Base-by-base conservation (phyloP, 1,140 invertebrate species). In the Drosophila santomea region DNA sequence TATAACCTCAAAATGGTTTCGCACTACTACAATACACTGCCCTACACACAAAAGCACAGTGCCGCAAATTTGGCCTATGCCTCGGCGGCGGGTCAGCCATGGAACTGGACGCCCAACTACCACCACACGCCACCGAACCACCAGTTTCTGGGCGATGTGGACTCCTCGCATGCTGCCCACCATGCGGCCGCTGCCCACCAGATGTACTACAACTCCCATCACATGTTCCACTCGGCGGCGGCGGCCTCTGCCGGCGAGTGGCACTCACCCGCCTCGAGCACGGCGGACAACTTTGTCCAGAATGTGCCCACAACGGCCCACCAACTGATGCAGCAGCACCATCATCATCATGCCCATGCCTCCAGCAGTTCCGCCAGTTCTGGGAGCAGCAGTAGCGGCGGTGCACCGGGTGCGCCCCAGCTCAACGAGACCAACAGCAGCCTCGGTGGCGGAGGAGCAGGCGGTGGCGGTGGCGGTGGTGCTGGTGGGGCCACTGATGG, bases 161-260 rank as follows among this genome's bases (percentile, higher is more conserved):
- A 94, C 62, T 80, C 91, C 0, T 64, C 91, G 41, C 91, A 91
- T 69, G 79, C 90, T 1, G 79, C 90, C 1, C 84, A 88, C 48
- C 84, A 88, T 61, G 83, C 81, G 20, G 80, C 80, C 10, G 84
- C 77, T 6, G 83, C 82, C 47, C 85, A 90, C 50, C 91, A 91
- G 54, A 94, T 93, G 69, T 94, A 94, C 90, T 93, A 94, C 56
- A 91, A 83, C 79, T 63, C 84, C 15, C 91, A 91, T 81, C 86
- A 92, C 48, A 91, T 92, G 83, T 92, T 92, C 55, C 91, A 92
- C 25, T 67, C 91, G 47, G 75, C 81, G 15, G 82, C 81, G n/a
- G 81, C 80, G 5, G 72, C 89, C 44, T 61, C 78, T 23, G 77
- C 75, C 25, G 57, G 86, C 6, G 92, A 92, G 3, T 92, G 92